Base-by-base conservation (phyloP, 2,797 vertebrate species). In the Semotilus atromaculatus region DNA sequence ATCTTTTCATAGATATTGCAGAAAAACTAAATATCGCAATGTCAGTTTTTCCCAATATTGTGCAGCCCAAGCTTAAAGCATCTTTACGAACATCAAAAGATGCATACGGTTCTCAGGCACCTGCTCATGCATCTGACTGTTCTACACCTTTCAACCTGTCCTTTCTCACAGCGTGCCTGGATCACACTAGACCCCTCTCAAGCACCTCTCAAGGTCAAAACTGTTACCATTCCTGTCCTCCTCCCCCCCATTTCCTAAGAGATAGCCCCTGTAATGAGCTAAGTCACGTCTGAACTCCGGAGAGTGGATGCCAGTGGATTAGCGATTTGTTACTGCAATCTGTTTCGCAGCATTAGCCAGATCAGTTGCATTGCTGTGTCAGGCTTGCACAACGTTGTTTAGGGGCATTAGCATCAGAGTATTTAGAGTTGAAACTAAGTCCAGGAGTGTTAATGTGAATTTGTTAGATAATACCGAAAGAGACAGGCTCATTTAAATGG, bases 251-350 rank as follows among this genome's bases (percentile, higher is more conserved):
- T 79, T 51, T 23, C 34, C 45, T 77, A 67, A 29, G 53, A 74
- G 82, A 89, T 86, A 85, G 88, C 72, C 76, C 73, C 71, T 79
- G 86, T 82, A 88, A 85, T 84, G 86, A 91, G 90, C 88, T 74
- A 86, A 89, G 90, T 92, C 91, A 90, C 90, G 90, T 91, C 86
- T 81, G 89, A 88, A 89, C 87, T 91, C 89, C 43, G 66, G 66
- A 86, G 88, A 91, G 82, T 76, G 80, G 72, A 87, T 90, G 90
- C 86, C 84, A 85, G 88, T 91, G 90, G 90, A 93, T 95, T 92
- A 92, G 87, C 43, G 85, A 89, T 90, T 90, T 90, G 83, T 92
- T 89, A 77, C 64, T 64, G 85, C 91, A 92, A 93, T 93, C 91
- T 90, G 88, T 91, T 90, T 91, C 80, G 88, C 87, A 90, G 91